A percentile compares a stretch with the other conserved stretches of the same genome.
These are phyloP conservation scores for Habrosyne pyritoides DNA, from an alignment of 2,888 invertebrate genomes.

Conservation along the genomic window DNA sequence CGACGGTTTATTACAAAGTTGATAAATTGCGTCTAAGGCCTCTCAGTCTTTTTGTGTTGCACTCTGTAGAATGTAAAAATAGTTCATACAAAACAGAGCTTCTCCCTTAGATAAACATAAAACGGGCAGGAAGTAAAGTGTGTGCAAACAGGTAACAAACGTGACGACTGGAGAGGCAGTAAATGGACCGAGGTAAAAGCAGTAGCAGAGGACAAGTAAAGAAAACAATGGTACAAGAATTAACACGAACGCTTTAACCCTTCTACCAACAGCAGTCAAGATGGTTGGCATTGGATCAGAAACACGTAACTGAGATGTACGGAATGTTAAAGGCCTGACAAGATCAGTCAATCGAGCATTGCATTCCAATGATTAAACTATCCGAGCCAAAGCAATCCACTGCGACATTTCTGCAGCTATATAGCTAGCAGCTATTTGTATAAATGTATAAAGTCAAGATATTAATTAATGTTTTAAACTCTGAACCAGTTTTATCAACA, in stretches of 20 bases:
- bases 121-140: not conserved
- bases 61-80: not conserved
- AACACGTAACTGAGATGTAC: not conserved
- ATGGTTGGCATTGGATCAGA: not conserved
- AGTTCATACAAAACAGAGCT: not conserved
- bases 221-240: not conserved
- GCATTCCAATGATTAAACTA: not conserved
- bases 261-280: not conserved
- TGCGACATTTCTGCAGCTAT: not conserved
- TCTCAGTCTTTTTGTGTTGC: not conserved
- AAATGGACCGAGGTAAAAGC: not conserved
- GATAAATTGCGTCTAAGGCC: not conserved
- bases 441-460: not conserved
- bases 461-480: conserved; percentile 30
- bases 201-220: not conserved
- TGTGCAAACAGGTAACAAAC: conserved; percentile 1
- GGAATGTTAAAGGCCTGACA: not conserved
- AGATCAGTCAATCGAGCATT: not conserved
- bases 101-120: not conserved
- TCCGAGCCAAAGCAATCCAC: not conserved
- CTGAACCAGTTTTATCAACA: conserved; percentile 34
- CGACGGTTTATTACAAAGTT: conserved; percentile 21
- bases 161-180: not conserved
- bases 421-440: not conserved
- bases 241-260: not conserved